Evolutionary conservation across 2,113 vertebrate genomes (phyloP).

Genomic region (Leptobrachium ailaonicum): DNA sequence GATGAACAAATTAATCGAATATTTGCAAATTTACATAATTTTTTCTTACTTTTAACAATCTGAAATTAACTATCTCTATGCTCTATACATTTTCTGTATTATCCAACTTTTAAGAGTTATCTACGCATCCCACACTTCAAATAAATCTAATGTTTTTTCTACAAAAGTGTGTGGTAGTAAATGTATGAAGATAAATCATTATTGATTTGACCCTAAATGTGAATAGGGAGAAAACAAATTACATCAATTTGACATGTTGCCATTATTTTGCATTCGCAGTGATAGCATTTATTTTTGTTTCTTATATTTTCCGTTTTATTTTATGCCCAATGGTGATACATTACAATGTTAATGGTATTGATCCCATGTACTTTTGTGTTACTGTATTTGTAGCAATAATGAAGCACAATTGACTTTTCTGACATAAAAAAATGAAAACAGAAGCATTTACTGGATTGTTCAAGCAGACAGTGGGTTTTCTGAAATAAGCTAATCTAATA

Average conservation of each 20-base stretch:
- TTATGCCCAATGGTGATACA: slow-evolving; percentile 11
- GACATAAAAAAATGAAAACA: background rate
- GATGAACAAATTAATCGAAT: too few relatives aligned
- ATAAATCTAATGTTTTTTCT: too few relatives aligned
- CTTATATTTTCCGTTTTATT: slow-evolving; percentile 9
- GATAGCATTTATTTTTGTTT: background rate
- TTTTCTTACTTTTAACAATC: too few relatives aligned
- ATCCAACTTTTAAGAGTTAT: too few relatives aligned
- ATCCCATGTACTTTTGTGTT: slow-evolving; percentile 2
- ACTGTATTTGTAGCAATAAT: slow-evolving; percentile 2
- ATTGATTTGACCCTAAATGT: too few relatives aligned
- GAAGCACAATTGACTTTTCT: slow-evolving; percentile 15
- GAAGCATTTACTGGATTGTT: background rate
- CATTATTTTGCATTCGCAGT: too few relatives aligned
- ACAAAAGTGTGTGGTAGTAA: too few relatives aligned
- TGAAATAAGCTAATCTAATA: background rate
- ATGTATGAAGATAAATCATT: too few relatives aligned
- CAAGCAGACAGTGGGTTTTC: background rate
- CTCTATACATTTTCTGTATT: too few relatives aligned
- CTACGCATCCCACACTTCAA: too few relatives aligned
- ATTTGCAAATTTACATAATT: too few relatives aligned
- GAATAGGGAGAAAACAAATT: background rate
- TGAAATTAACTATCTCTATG: too few relatives aligned
- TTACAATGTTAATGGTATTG: slow-evolving; percentile 18
- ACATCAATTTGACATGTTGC: slow-evolving; percentile 9